These are phyloP conservation scores for Xenops minutus DNA, from an alignment of 2,797 vertebrate genomes.

Conservation along the genomic window DNA sequence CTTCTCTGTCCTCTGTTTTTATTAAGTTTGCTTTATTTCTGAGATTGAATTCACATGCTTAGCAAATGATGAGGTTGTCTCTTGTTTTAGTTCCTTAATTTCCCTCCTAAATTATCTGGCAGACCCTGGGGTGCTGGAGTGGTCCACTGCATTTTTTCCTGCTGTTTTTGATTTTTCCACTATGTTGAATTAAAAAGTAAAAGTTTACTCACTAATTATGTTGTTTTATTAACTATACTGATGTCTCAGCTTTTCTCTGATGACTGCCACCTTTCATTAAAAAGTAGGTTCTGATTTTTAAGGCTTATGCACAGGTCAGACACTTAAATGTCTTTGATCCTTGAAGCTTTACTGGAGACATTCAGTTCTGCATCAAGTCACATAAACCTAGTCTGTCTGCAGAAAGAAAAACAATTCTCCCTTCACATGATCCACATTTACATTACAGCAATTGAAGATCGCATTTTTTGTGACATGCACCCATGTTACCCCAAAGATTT, in stretches of 20 bases:
- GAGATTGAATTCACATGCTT: constrained; percentile 46
- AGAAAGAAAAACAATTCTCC: neutral
- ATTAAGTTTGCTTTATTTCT: constrained; percentile 63
- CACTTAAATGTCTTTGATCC: neutral
- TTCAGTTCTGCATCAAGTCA: neutral
- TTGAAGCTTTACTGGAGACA: neutral
- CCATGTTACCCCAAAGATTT: neutral
- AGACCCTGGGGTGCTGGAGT: neutral
- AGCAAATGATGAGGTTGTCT: constrained; percentile 8
- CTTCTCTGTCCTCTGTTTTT: constrained; percentile 51
- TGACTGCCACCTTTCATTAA: neutral
- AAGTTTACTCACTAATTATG: neutral
- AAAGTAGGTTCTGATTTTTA: neutral
- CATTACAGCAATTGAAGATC: neutral
- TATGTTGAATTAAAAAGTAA: neutral
- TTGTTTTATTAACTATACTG: neutral
- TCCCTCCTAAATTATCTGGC: constrained; percentile 3
- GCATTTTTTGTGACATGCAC: fast-evolving
- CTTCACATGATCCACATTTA: neutral
- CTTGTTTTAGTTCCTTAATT: constrained; percentile 34
- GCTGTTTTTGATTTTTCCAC: neutral
- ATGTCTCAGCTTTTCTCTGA: neutral
- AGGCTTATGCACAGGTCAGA: neutral
- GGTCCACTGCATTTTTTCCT: neutral
- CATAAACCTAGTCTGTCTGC: neutral